A percentile compares a stretch with the other conserved stretches of the same genome.
These are phyloP conservation scores for Polietes domitor DNA, from an alignment of 2,888 invertebrate genomes.

Conservation along the genomic window DNA sequence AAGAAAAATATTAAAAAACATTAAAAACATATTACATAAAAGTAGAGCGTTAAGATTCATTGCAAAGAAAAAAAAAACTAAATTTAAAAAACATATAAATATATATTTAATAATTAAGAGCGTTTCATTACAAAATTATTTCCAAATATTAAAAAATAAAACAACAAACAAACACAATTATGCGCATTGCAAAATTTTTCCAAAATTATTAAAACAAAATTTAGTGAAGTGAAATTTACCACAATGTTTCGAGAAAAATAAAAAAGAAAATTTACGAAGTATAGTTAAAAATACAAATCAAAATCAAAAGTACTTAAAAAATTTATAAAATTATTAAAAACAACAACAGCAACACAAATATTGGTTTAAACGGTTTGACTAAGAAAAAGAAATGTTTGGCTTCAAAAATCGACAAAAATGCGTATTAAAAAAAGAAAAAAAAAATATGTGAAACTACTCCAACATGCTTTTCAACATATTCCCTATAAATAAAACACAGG, in stretches of 20 bases:
- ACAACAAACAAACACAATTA: slow-evolving; percentile 15
- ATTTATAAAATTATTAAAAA: slow-evolving; percentile 24
- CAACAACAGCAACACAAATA: neutral
- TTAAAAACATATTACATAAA: slow-evolving; percentile 34
- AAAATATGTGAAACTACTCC: neutral
- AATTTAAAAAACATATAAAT: neutral
- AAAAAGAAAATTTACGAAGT: slow-evolving; percentile 28
- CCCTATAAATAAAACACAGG: neutral
- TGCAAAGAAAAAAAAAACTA: slow-evolving; percentile 18
- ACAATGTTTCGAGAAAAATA: neutral
- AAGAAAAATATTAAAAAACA: slow-evolving; percentile 40
- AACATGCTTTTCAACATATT: neutral
- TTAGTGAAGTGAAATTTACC: slow-evolving; percentile 48
- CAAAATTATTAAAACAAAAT: slow-evolving; percentile 57
- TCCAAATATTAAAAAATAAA: slow-evolving; percentile 2
- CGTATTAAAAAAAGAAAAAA: neutral
- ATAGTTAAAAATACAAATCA: slow-evolving; percentile 48
- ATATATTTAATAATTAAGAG: neutral
- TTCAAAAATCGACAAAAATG: slow-evolving; percentile 32
- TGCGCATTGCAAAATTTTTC: slow-evolving; percentile 29
- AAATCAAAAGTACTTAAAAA: slow-evolving; percentile 43
- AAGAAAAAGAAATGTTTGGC: slow-evolving; percentile 43
- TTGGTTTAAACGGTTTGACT: slow-evolving; percentile 40
- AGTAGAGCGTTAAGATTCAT: slow-evolving; percentile 51
- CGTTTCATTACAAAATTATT: slow-evolving; percentile 28